A percentile compares a stretch with the other conserved stretches of the same genome.
Evolutionary conservation across 2,113 vertebrate genomes (phyloP).

Genomic region (Pseudois nayaur): DNA sequence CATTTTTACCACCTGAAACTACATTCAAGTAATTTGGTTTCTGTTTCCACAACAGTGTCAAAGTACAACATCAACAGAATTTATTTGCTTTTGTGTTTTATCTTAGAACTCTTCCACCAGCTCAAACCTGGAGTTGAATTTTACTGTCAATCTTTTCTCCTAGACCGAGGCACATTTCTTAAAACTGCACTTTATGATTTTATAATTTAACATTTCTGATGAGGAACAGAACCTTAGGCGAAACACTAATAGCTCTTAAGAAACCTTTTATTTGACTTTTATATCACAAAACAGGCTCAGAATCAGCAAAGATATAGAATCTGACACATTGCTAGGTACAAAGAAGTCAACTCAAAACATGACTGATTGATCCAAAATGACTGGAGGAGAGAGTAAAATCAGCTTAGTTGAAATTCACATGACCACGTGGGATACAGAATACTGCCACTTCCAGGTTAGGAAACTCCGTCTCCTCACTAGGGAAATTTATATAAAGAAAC

Average conservation of each 20-base stretch:
- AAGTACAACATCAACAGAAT: slow-evolving; percentile 1
- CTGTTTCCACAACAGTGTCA: neutral
- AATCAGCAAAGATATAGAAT: neutral
- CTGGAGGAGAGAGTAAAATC: neutral
- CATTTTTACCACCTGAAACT: slow-evolving; percentile 10
- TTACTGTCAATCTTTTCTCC: slow-evolving; percentile 28
- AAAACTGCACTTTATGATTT: slow-evolving; percentile 36
- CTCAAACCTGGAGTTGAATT: slow-evolving; percentile 35
- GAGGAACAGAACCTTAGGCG: slow-evolving; percentile 36
- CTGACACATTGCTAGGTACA: neutral
- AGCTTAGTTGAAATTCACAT: neutral
- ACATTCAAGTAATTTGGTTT: slow-evolving; percentile 12
- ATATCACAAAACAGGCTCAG: slow-evolving; percentile 6
- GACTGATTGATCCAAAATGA: slow-evolving; percentile 35
- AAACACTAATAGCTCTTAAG: slow-evolving; percentile 30
- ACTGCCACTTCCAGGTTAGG: neutral
- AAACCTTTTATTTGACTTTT: slow-evolving; percentile 31
- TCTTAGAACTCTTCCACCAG: neutral
- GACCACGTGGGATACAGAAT: neutral
- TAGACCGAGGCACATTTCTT: slow-evolving; percentile 29
- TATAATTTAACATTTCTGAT: slow-evolving; percentile 42
- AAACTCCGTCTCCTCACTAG: neutral
- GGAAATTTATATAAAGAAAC: slow-evolving; percentile 28
- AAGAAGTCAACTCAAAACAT: neutral
- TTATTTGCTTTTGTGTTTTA: slow-evolving; percentile 26